Evolutionary conservation across 2,888 invertebrate genomes (phyloP).

Genomic region (Dasysyrphus albostriatus): DNA sequence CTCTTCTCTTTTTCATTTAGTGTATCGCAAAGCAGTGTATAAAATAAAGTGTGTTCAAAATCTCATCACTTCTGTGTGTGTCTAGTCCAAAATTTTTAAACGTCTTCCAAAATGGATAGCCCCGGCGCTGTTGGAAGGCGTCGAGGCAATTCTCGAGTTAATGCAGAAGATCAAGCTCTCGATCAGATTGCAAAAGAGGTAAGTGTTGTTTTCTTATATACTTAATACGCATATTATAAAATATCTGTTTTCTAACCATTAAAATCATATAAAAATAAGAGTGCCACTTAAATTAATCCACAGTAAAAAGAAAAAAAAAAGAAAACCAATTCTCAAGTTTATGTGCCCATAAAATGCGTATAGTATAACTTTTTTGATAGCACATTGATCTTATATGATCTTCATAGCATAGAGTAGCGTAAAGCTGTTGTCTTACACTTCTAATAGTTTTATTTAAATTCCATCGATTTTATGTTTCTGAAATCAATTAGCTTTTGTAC

Average conservation of each 20-base stretch:
- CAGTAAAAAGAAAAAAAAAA: conserved; percentile 35
- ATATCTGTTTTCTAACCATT: conserved; percentile 52
- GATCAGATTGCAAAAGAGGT: conserved; percentile 99
- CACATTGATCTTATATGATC: conserved; percentile 35
- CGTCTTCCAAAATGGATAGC: conserved; percentile 81
- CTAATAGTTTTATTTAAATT: conserved; percentile 58
- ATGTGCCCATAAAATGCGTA: conserved; percentile 60
- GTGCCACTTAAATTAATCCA: conserved; percentile 64
- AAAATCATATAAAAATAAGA: conserved; percentile 44
- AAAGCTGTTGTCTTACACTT: conserved; percentile 28
- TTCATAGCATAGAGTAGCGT: neutral
- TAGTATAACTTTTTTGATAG: conserved; percentile 41
- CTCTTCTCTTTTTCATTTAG: conserved; percentile 69
- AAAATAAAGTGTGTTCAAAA: conserved; percentile 52
- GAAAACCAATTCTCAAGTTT: conserved; percentile 31
- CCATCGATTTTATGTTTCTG: conserved; percentile 51
- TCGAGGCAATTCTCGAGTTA: conserved; percentile 92
- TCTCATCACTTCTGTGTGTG: conserved; percentile 72
- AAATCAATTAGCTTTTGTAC: conserved; percentile 62
- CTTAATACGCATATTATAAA: conserved; percentile 22
- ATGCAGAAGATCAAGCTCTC: conserved; percentile 98
- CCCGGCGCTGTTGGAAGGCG: conserved; percentile 86
- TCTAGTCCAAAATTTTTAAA: conserved; percentile 71
- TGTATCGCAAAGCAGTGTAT: conserved; percentile 71
- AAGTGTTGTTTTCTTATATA: conserved; percentile 79